Evolutionary conservation across 2,113 vertebrate species (phyloP).

Genomic region (Brienomyrus brachyistius): DNA sequence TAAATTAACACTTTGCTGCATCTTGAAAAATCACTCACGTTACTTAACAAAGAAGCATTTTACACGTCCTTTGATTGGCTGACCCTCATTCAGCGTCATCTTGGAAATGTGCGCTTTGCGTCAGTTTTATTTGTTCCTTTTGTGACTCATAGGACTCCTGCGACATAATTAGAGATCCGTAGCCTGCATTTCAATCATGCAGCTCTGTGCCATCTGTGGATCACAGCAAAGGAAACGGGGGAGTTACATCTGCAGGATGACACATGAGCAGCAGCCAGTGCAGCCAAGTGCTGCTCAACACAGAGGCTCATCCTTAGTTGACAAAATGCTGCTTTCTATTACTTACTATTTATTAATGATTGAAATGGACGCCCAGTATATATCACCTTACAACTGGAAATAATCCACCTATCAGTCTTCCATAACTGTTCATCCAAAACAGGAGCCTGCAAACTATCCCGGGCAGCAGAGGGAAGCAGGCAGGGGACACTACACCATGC

Average conservation of each 20-base stretch:
- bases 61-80: not conserved
- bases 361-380: not conserved
- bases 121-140: not conserved
- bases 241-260: constrained; percentile 3
- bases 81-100: not conserved
- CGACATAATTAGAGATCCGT: constrained; percentile 19
- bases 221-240: constrained; percentile 14
- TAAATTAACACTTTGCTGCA: not conserved
- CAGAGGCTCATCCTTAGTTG: not conserved
- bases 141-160: constrained; percentile 12
- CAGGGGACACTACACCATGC: not conserved
- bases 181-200: constrained; percentile 13
- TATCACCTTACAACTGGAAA: not conserved
- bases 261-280: not conserved
- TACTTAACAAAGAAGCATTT: not conserved
- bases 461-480: not conserved
- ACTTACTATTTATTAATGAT: not conserved
- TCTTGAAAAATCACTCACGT: not conserved
- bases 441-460: not conserved
- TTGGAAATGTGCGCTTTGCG: not conserved
- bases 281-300: not conserved
- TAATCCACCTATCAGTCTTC: not conserved
- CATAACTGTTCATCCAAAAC: not conserved
- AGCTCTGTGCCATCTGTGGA: constrained; percentile 23
- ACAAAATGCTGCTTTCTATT: not conserved